A percentile compares a stretch with the other conserved stretches of the same genome.
Evolutionary conservation across 2,113 vertebrate species (phyloP).

Genomic region (Eulemur macaco): DNA sequence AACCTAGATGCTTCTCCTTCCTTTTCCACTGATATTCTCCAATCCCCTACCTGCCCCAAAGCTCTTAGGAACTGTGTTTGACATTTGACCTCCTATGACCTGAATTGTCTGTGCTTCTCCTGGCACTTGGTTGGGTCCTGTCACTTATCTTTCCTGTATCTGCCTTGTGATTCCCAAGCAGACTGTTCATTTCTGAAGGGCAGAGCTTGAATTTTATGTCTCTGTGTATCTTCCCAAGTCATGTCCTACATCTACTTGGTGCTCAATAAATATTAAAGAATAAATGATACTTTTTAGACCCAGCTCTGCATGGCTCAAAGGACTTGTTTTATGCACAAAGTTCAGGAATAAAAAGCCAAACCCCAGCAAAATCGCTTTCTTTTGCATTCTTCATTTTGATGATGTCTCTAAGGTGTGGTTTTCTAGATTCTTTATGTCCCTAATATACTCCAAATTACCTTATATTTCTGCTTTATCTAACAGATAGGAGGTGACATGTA

Average conservation of each 20-base stretch:
- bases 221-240: neutral
- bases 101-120: neutral
- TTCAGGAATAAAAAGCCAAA: slow-evolving; percentile 74
- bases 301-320: slow-evolving; percentile 52
- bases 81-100: neutral
- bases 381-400: slow-evolving; percentile 79
- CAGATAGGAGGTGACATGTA: slow-evolving; percentile 58
- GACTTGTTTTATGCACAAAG: slow-evolving; percentile 72
- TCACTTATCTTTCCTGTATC: neutral
- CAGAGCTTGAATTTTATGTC: slow-evolving; percentile 60
- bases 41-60: neutral
- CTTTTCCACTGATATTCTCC: neutral
- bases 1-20: neutral
- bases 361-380: slow-evolving; percentile 69
- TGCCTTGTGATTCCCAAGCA: neutral
- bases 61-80: neutral
- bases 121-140: neutral
- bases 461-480: slow-evolving; percentile 72
- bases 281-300: slow-evolving; percentile 62
- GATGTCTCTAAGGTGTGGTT: slow-evolving; percentile 74
- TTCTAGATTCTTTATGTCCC: slow-evolving; percentile 66
- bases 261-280: slow-evolving; percentile 69
- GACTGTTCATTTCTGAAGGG: slow-evolving; percentile 45
- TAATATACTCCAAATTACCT: slow-evolving; percentile 71
- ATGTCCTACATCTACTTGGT: slow-evolving; percentile 6